Conservation (phyloP, 2,888 invertebrate genomes). For the Papilio protenor region DNA sequence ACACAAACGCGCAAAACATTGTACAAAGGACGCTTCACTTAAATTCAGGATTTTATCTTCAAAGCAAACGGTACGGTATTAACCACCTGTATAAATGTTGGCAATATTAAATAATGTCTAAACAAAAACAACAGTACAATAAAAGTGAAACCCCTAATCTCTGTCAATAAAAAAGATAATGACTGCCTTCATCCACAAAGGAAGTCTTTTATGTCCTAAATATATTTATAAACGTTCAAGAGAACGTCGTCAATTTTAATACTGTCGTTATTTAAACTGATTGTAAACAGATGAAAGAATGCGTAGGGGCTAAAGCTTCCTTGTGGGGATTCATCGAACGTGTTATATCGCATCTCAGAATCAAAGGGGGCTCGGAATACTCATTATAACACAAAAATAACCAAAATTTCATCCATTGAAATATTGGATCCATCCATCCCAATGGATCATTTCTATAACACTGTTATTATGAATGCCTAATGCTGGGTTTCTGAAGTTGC, state of each 20-base stretch:
- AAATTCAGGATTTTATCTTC: slow-evolving; percentile 37
- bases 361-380: slow-evolving; percentile 66
- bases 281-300: slow-evolving; percentile 41
- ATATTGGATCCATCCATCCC: too few relatives aligned
- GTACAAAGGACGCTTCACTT: slow-evolving; percentile 36
- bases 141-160: slow-evolving; percentile 51
- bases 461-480: slow-evolving; percentile 67
- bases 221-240: slow-evolving; percentile 45
- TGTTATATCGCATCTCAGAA: slow-evolving; percentile 48
- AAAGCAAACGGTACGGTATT: slow-evolving; percentile 33
- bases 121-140: slow-evolving; percentile 47
- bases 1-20: slow-evolving; percentile 36
- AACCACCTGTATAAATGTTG: slow-evolving; percentile 38
- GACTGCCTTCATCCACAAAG: slow-evolving; percentile 45
- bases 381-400: slow-evolving; percentile 57
- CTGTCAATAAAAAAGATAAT: slow-evolving; percentile 51
- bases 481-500: too few relatives aligned
- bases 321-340: slow-evolving; percentile 31
- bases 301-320: slow-evolving; percentile 44
- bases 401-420: too few relatives aligned
- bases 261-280: slow-evolving; percentile 21
- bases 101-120: slow-evolving; percentile 42
- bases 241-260: slow-evolving; percentile 28
- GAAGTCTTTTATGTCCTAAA: slow-evolving; percentile 40
- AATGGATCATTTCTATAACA: slow-evolving; percentile 63